phyloP scores from a whole-genome alignment of 2,113 vertebrate genomes.

The Reinhardtius hippoglossoides region DNA sequence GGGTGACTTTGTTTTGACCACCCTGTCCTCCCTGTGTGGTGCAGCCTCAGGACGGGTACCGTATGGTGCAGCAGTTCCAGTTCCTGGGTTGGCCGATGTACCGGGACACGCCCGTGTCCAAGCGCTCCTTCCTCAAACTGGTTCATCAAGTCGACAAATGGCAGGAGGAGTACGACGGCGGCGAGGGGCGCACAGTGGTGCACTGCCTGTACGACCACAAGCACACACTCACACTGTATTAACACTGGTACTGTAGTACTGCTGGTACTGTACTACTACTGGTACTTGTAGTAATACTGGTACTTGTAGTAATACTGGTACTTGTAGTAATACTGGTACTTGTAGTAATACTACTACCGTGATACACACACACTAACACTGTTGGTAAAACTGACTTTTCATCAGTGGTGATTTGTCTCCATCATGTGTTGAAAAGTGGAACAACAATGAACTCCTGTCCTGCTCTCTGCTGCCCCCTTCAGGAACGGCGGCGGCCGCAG shows the following conservation, averaged over 20 bases:
- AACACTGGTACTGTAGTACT: too few relatives aligned
- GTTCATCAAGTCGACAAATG: slow-evolving; percentile 96
- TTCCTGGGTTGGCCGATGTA: slow-evolving; percentile 98
- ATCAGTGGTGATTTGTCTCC: slow-evolving; percentile 36
- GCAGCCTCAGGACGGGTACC: slow-evolving; percentile 94
- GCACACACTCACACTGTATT: too few relatives aligned
- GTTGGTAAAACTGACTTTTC: background rate
- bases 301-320: too few relatives aligned
- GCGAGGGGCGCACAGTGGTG: slow-evolving; percentile 94
- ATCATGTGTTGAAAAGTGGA: slow-evolving; percentile 38
- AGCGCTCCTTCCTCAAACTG: slow-evolving; percentile 96
- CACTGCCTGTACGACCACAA: slow-evolving; percentile 89
- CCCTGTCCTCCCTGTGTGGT: background rate
- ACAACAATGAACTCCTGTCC: background rate
- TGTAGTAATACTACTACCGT: too few relatives aligned
- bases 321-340: too few relatives aligned
- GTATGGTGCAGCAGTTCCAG: slow-evolving; percentile 99
- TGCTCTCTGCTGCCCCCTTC: background rate
- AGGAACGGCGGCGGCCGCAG: slow-evolving; percentile 97
- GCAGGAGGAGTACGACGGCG: slow-evolving; percentile 96
- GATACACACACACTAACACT: background rate
- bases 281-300: too few relatives aligned
- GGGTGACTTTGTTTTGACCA: slow-evolving; percentile 18
- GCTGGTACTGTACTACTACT: too few relatives aligned
- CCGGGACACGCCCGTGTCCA: slow-evolving; percentile 92